Base-by-base conservation (phyloP, 1,140 invertebrate species). In the Heterodera schachtii region DNA sequence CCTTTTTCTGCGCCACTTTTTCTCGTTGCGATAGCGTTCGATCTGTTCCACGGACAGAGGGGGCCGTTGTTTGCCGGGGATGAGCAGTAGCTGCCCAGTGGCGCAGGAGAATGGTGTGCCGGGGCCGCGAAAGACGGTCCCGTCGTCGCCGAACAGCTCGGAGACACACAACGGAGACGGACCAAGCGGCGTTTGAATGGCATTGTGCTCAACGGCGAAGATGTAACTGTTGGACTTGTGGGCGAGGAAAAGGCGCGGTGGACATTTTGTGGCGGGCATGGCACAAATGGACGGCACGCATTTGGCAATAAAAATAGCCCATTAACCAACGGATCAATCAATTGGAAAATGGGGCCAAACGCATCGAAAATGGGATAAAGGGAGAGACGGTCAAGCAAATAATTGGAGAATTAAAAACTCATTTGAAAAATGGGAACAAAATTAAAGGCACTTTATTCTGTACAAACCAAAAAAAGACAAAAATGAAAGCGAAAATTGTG, bases 1-100 rank as follows among this genome's bases (percentile, higher is more conserved):
- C 78, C 88, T 79, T 4, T 86, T 41, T 52, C 57, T n/a, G 31
- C 81, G 86, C 87, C 87, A 88, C 66, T 69, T 82, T 1, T 81
- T 74, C 82, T 89, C 85, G 70, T 84, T 73, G 66, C 76, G 57
- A 70, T 84, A 88, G 47, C 73, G n/a, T 41, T 83, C 77, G 16
- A 88, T 44, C 76, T 88, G 78, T 44, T 86, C 80, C 19, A 75
- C 57, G 46, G 79, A 85, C 52, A 87, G 75, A 43, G 80, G 46
- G 1, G 19, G 75, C 75, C 16, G 13, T 49, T 80, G 6, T 19
- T 80, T 41, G 9, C n/a, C 19, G 4, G 64, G 64, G 46, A 80
- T 80, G 46, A 80, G 21, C 21, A 80, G 11, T 21, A 80, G 47
- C 80, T 44, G 66, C 31, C 60, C 19, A 1, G 57, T 19, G 4